phyloP scores from a whole-genome alignment of 2,113 vertebrate genomes.

The Helogale parvula region DNA sequence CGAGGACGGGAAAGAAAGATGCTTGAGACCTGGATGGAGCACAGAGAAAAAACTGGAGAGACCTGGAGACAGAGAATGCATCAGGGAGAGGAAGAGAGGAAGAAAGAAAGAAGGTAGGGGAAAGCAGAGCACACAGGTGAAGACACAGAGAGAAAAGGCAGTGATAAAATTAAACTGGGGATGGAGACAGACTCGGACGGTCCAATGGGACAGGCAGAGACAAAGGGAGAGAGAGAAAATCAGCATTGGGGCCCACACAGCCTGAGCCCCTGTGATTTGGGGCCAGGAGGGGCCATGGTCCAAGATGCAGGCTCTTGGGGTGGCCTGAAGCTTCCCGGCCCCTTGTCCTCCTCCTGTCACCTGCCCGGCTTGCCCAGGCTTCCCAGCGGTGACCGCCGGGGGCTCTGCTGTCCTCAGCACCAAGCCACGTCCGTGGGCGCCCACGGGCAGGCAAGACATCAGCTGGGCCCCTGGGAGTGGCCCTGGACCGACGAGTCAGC shows the following conservation, averaged over 20 bases:
- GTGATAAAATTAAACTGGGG: conserved; percentile 77
- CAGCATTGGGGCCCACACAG: conserved; percentile 81
- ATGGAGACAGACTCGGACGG: conserved; percentile 61
- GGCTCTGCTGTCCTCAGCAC: conserved; percentile 70
- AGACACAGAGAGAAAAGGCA: background rate
- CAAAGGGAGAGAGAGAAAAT: background rate
- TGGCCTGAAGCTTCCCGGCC: conserved; percentile 68
- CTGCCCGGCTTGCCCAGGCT: conserved; percentile 49
- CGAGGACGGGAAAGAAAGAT: conserved; percentile 53
- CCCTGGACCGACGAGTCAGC: conserved; percentile 18
- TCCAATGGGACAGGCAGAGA: conserved; percentile 81
- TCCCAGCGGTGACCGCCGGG: background rate
- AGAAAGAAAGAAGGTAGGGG: background rate
- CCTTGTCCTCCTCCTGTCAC: conserved; percentile 19
- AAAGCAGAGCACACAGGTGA: background rate
- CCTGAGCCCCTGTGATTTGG: conserved; percentile 89
- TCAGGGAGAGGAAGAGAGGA: conserved; percentile 67
- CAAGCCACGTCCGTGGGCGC: conserved; percentile 52
- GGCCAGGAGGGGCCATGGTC: conserved; percentile 76
- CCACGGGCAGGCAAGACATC: conserved; percentile 8
- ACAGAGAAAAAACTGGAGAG: conserved; percentile 1
- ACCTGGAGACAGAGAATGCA: conserved; percentile 36
- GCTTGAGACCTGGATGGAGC: conserved; percentile 52
- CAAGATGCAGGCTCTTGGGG: conserved; percentile 59
- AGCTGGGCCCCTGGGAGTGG: background rate